Percentiles rank a stretch among this genome's conserved stretches.
These are phyloP conservation scores for Drosophila prostipennis DNA, from an alignment of 2,888 invertebrate genomes.

Conservation along the genomic window DNA sequence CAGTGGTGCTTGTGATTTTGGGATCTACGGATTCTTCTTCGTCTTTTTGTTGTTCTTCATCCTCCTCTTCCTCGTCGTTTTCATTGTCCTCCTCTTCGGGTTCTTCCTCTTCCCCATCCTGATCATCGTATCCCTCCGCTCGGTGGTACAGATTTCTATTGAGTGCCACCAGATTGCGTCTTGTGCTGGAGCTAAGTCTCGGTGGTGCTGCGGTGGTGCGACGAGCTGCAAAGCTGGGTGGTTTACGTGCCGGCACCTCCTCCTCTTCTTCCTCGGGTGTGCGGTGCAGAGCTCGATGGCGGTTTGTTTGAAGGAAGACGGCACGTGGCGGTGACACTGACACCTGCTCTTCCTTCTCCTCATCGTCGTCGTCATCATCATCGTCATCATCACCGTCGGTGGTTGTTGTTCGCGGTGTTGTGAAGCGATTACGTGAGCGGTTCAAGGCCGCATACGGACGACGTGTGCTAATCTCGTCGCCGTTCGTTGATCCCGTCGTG, in stretches of 20 bases:
- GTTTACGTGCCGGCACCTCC: slow-evolving; percentile 7
- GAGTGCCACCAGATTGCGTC: slow-evolving; percentile 48
- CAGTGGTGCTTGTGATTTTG: slow-evolving; percentile 12
- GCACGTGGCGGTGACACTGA: slow-evolving; percentile 35
- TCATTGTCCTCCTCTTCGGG: slow-evolving; percentile 31
- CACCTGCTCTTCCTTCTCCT: slow-evolving; percentile 6
- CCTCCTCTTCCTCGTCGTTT: slow-evolving; percentile 25
- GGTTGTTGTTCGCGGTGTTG: slow-evolving; percentile 30
- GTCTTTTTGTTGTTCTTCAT: slow-evolving; percentile 12
- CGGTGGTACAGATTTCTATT: slow-evolving; percentile 58
- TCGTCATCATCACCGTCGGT: slow-evolving; percentile 17
- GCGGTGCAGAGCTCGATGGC: slow-evolving; percentile 56
- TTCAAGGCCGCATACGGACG: slow-evolving; percentile 55
- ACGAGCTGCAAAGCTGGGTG: slow-evolving; percentile 20
- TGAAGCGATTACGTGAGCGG: slow-evolving; percentile 51
- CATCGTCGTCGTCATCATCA: slow-evolving; percentile 6
- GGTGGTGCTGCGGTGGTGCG: slow-evolving; percentile 40
- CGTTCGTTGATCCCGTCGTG: slow-evolving; percentile 28
- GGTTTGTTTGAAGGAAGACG: slow-evolving; percentile 61
- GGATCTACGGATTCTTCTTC: slow-evolving; percentile 16
- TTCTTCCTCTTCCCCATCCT: slow-evolving; percentile 30
- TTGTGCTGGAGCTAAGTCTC: slow-evolving; percentile 40
- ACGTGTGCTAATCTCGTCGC: slow-evolving; percentile 42
- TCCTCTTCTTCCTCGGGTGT: slow-evolving; percentile 10
- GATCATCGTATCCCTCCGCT: slow-evolving; percentile 27